Base-by-base conservation (phyloP, 2,797 vertebrate species). In the Alfaro cultratus region DNA sequence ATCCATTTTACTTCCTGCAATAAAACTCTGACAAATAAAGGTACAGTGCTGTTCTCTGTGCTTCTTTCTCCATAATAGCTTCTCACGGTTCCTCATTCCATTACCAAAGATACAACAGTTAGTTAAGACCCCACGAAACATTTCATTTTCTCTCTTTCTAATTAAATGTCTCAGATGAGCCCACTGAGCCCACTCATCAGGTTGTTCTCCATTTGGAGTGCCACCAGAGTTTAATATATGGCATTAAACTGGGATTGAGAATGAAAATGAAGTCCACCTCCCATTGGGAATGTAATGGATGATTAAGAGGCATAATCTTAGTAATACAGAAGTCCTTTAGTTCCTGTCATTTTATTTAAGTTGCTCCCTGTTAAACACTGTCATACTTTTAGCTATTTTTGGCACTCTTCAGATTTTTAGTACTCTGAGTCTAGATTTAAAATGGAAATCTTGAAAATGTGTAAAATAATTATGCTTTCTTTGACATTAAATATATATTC, bases 121-220 rank as follows among this genome's bases (percentile, higher is more conserved):
- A 92, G 92, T 95, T 93, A 94, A 93, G 92, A 93, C 89, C 92
- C 89, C 85, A 86, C 88, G 89, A 94, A 95, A 94, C 93, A 91
- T 93, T 95, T 95, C 91, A 94, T 95, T 95, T 93, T 94, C 92
- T 89, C 84, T 88, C 86, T 86, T 75, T 90, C 94, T 96, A 95
- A 96, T 96, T 95, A 95, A 95, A 95, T 95, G 94, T 92, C 92
- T 95, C 90, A 89, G 91, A 96, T 92, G 94, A 95, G 90, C 92
- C 94, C 91, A 86, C 92, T 92, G 94, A 95, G 95, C 93, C 94
- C 94, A 92, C 89, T 89, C 83, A 78, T 92, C 86, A 93, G 89
- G 80, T 86, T 87, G 89, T 92, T 85, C 81, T 76, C 86, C 91
- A 92, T 93, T 92, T 90, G 86, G 85, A 91, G 89, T 90, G 92